Evolutionary conservation across 1,140 invertebrate species (phyloP).

Genomic region (Hyles vespertilio): DNA sequence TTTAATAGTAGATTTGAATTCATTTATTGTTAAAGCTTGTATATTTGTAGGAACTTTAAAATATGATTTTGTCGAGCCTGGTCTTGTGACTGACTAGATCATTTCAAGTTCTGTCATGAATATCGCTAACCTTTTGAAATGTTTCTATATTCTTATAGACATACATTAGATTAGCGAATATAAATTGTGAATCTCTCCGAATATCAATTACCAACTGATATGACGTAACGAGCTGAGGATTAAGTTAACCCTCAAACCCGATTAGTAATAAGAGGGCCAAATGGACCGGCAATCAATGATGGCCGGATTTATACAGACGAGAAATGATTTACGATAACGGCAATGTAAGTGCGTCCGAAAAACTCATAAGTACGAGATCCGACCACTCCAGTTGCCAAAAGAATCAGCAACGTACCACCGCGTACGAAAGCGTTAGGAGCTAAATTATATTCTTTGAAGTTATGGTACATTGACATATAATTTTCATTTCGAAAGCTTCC

Average conservation of each 20-base stretch:
- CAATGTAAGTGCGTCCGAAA: conserved; percentile 54
- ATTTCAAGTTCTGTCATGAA: too few species aligned
- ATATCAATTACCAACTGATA: conserved; percentile 4
- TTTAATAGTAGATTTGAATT: too few species aligned
- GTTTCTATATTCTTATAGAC: too few species aligned
- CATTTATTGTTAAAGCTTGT: too few species aligned
- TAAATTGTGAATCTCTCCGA: background rate
- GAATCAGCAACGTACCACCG: conserved; percentile 49
- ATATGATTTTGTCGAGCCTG: too few species aligned
- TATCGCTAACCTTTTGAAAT: too few species aligned
- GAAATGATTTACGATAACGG: conserved; percentile 65
- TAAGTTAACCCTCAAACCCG: too few species aligned
- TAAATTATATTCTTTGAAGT: background rate
- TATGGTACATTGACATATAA: background rate
- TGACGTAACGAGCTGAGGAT: background rate
- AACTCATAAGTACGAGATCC: conserved; percentile 39
- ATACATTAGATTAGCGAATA: too few species aligned
- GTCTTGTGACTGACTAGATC: too few species aligned
- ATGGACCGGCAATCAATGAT: conserved; percentile 18
- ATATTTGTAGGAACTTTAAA: too few species aligned
- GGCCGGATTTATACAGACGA: conserved; percentile 18
- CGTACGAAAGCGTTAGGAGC: conserved; percentile 16
- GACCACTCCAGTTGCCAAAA: conserved; percentile 60
- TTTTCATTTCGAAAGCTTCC: background rate
- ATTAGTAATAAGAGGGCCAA: conserved; percentile 2